A percentile compares a stretch with the other conserved stretches of the same genome.
phyloP scores from a whole-genome alignment of 2,797 vertebrate species.

The Neosilurus hyrtlii region DNA sequence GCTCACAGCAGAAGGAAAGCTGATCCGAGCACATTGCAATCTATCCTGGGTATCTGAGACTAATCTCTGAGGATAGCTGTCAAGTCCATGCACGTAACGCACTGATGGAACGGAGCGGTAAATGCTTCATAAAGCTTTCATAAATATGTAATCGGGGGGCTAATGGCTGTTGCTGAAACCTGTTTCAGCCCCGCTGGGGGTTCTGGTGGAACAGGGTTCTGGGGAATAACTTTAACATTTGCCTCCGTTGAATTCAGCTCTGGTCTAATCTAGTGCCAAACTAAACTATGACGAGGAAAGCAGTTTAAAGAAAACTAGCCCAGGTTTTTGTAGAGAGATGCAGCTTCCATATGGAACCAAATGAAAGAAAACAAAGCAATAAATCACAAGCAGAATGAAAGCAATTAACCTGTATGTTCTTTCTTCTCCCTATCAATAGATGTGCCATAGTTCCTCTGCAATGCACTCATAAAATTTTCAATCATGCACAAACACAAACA shows the following conservation, averaged over 20 bases:
- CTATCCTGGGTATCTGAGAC: slow-evolving; percentile 64
- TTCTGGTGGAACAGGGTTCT: slow-evolving; percentile 64
- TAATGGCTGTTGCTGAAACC: slow-evolving; percentile 67
- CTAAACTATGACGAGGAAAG: slow-evolving; percentile 40
- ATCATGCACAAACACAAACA: slow-evolving; percentile 32
- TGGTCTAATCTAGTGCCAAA: slow-evolving; percentile 56
- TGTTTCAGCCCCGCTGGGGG: slow-evolving; percentile 63
- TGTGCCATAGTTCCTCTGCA: slow-evolving; percentile 1
- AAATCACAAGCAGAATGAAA: background rate
- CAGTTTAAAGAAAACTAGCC: slow-evolving; percentile 47
- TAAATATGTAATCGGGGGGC: slow-evolving; percentile 73
- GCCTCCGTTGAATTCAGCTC: slow-evolving; percentile 59
- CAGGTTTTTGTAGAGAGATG: slow-evolving; percentile 31
- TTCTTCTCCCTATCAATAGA: background rate
- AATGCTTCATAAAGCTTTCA: slow-evolving; percentile 73
- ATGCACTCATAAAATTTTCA: background rate
- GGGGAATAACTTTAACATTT: slow-evolving; percentile 63
- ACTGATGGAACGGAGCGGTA: slow-evolving; percentile 72
- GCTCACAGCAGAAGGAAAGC: slow-evolving; percentile 48
- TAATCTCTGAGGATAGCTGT: slow-evolving; percentile 74
- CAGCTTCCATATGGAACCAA: slow-evolving; percentile 31
- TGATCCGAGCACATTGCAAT: slow-evolving; percentile 59
- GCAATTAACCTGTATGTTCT: background rate
- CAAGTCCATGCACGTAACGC: slow-evolving; percentile 67
- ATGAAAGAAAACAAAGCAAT: background rate